Base-by-base conservation (phyloP, 2,797 vertebrate species). In the Acanthiza pusilla region DNA sequence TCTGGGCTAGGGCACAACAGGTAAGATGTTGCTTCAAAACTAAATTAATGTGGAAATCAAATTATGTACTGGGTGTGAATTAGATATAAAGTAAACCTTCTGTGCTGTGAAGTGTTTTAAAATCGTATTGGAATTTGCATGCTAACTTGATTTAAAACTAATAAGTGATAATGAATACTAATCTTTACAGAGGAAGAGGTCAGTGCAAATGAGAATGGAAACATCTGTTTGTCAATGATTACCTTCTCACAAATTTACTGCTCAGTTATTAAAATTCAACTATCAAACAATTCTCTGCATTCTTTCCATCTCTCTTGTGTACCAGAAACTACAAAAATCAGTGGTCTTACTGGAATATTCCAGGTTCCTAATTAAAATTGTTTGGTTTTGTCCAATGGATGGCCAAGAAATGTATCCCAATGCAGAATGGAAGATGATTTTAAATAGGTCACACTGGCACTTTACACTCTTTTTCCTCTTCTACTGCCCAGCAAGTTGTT, bases 1-100 rank as follows among this genome's bases (percentile, higher is more conserved):
- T 99, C 96, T 99, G 99, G 99, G 98, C 98, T 61, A 93, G 93
- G 85, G 98, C 98, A 82, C 98, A 99, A 95, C 97, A 99, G 98
- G 99, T 99, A 98, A 82, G 70, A 57, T 75, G 0, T 67, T 15
- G n/a, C 42, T 89, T 87, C 60, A 87, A 60, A 58, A 5, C n/a
- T 62, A 42, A 71, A 53, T 88, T 55, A 45, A 51, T 42, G 23
- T 38, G 36, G 12, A 81, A 89, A 77, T 68, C 6, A 60, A 91
- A 54, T 47, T 22, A 32, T 34, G 32, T 47, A 18, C 23, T 10
- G 26, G 7, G 19, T 70, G n/a, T 78, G 36, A 65, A 40, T 88
- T 80, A 58, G 26, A 34, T 47, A 22, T 21, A 79, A 91, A 67
- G 70, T 55, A 90, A 74, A 67, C 4, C 7, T 42, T 4, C 32